Percentiles rank a stretch among this genome's conserved stretches.
Evolutionary conservation across 2,888 invertebrate species (phyloP).

Genomic region (Falcaria lacertinaria): DNA sequence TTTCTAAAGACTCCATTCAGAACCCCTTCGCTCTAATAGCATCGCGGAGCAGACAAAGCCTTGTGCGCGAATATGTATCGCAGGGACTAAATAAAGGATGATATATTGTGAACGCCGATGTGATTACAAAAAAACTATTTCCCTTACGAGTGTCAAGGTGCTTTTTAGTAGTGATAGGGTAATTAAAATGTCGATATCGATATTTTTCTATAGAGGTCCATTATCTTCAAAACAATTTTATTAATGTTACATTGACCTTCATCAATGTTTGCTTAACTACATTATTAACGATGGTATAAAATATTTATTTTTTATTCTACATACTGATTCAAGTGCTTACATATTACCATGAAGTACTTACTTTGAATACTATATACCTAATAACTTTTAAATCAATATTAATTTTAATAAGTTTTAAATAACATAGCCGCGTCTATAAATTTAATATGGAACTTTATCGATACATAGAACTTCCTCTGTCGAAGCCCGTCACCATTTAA

Average conservation of each 20-base stretch:
- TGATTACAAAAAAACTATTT: slow-evolving; percentile 75
- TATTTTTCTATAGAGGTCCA: slow-evolving; percentile 5
- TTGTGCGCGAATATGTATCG: slow-evolving; percentile 71
- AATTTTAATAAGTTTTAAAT: no score
- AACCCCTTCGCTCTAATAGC: slow-evolving; percentile 43
- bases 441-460: slow-evolving; percentile 23
- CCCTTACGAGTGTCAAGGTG: slow-evolving; percentile 75
- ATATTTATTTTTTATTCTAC: no score
- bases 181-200: slow-evolving; percentile 15
- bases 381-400: no score
- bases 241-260: no score
- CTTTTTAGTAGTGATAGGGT: slow-evolving; percentile 48
- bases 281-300: no score
- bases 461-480: slow-evolving; percentile 8
- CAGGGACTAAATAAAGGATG: slow-evolving; percentile 73
- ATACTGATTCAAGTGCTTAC: no score
- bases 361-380: no score
- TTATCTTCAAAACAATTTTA: no score
- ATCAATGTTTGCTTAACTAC: no score
- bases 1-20: slow-evolving; percentile 42
- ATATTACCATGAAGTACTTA: no score
- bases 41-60: slow-evolving; percentile 56
- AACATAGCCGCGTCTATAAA: no score
- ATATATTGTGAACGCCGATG: slow-evolving; percentile 71
- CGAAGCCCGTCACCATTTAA: slow-evolving; percentile 20